These are phyloP conservation scores for Parus major DNA, from an alignment of 2,113 vertebrate species.

Conservation along the genomic window DNA sequence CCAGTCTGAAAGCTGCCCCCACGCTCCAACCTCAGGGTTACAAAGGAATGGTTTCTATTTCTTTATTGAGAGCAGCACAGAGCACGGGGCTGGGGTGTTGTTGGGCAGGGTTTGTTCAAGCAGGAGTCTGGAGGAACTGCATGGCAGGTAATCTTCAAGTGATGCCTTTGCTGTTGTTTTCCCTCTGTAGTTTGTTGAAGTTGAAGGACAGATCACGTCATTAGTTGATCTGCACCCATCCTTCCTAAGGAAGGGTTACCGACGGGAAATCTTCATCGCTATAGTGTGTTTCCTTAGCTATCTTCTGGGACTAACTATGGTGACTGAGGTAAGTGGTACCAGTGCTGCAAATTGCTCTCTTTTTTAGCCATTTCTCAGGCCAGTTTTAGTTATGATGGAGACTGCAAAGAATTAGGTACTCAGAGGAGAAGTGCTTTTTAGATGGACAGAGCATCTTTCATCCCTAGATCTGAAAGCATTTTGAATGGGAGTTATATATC, in stretches of 20 bases:
- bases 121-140: neutral
- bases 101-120: neutral
- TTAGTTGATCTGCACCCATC: constrained; percentile 98
- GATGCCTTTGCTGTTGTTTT: neutral
- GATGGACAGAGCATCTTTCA: neutral
- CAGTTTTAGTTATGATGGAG: neutral
- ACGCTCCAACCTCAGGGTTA: fast-evolving
- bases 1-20: neutral
- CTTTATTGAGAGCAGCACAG: neutral
- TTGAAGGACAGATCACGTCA: constrained; percentile 99
- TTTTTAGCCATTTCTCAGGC: neutral
- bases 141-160: neutral
- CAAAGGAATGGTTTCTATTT: neutral
- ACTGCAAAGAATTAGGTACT: neutral
- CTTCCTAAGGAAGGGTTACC: constrained; percentile 98
- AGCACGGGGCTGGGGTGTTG: neutral
- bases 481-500: neutral
- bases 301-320: constrained; percentile 97
- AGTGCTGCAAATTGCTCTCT: neutral
- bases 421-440: neutral
- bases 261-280: constrained; percentile 98
- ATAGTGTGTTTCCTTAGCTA: constrained; percentile 93
- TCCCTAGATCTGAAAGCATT: neutral
- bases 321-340: constrained; percentile 87
- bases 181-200: constrained; percentile 91